A percentile compares a stretch with the other conserved stretches of the same genome.
These are phyloP conservation scores for Danio albolineatus DNA, from an alignment of 2,797 vertebrate genomes.

Conservation along the genomic window DNA sequence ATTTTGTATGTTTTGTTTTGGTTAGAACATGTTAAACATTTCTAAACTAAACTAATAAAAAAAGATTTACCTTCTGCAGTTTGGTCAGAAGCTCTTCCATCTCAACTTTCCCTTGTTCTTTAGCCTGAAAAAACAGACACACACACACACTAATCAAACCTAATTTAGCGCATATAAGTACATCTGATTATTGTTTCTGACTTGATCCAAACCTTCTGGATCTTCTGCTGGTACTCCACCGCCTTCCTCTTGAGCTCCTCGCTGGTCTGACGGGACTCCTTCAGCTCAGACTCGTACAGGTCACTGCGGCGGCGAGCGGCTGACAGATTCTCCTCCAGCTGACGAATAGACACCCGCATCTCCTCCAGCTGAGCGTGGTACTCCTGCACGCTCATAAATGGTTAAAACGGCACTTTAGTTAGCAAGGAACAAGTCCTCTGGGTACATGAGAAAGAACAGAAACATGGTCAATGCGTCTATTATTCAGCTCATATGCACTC, in stretches of 20 bases:
- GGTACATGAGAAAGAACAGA: constrained; percentile 19
- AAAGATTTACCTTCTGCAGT: constrained; percentile 88
- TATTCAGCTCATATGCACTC: neutral
- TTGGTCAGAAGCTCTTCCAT: constrained; percentile 89
- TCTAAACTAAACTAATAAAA: no score
- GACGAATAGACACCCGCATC: constrained; percentile 95
- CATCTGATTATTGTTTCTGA: neutral
- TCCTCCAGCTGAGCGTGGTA: constrained; percentile 98
- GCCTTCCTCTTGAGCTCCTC: constrained; percentile 97
- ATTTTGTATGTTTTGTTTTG: no score
- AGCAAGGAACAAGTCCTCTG: neutral
- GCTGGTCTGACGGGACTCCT: constrained; percentile 91
- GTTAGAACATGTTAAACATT: no score
- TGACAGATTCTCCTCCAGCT: constrained; percentile 96
- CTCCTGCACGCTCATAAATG: constrained; percentile 77
- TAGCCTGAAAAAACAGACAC: constrained; percentile 84
- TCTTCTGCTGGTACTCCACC: constrained; percentile 90
- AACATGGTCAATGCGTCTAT: neutral
- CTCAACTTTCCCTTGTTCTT: constrained; percentile 95
- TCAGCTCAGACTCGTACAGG: constrained; percentile 93
- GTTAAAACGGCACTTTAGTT: constrained; percentile 25
- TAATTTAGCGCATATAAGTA: neutral
- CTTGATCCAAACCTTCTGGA: constrained; percentile 86
- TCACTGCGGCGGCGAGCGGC: constrained; percentile 95
- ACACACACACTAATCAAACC: neutral